Conservation (phyloP, 2,113 vertebrate genomes). For the Cyprinodon tularosa region DNA sequence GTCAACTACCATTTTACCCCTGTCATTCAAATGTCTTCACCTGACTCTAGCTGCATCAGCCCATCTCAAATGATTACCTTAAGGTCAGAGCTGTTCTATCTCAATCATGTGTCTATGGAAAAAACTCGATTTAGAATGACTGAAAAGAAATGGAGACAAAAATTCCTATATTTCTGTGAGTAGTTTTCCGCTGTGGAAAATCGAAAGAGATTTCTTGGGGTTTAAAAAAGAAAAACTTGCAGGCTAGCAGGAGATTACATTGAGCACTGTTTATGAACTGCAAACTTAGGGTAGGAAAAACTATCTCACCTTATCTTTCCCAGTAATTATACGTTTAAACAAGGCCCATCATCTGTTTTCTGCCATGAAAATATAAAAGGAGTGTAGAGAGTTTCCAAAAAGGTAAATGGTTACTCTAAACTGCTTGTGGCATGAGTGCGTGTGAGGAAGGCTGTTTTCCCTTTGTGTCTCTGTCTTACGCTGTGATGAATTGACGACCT, state of each 20-base stretch:
- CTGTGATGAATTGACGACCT: background rate
- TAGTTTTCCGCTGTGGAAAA: background rate
- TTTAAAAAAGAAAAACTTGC: background rate
- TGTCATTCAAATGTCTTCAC: constrained; percentile 72
- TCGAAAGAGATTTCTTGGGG: background rate
- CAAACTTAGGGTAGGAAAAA: background rate
- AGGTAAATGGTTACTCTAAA: background rate
- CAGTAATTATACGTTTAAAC: background rate
- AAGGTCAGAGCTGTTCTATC: constrained; percentile 52
- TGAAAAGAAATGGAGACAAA: background rate
- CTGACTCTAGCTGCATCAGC: constrained; percentile 59
- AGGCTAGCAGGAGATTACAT: background rate
- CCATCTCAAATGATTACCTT: constrained; percentile 57
- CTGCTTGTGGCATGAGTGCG: background rate
- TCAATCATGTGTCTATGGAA: constrained; percentile 39
- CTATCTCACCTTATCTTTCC: background rate
- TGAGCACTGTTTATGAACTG: background rate
- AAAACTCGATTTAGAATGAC: constrained; percentile 12
- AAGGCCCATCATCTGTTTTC: background rate
- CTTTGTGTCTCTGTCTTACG: background rate
- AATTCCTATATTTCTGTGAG: background rate
- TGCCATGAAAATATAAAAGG: background rate
- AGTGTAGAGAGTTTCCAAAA: background rate
- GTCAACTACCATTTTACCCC: constrained; percentile 69
- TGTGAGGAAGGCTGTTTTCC: background rate